Evolutionary conservation across 2,888 invertebrate species (phyloP), one percentile per base, ranked within the genome.

Genomic region (Diachrysia chrysitis): DNA sequence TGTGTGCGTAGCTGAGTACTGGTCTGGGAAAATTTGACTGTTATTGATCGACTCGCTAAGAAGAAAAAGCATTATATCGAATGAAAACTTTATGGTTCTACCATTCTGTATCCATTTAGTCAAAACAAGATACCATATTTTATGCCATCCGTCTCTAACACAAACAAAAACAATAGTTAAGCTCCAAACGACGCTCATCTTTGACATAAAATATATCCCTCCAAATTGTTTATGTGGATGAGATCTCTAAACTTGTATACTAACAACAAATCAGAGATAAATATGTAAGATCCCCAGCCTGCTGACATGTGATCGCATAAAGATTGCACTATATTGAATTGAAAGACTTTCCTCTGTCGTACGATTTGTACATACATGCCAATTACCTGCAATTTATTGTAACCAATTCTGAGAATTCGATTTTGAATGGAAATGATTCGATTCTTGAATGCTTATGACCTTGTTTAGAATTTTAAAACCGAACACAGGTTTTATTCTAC

Each of bases 301-400:
- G 68, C 51, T 59, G 70, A 70, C 63, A 66, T 62, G 60, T 59
- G 57, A 66, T 69, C 60, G 64, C 61, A 71, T 66, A 68, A 64
- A 67, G 42, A 76, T 56, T 60, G 65, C 51, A 17, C 61, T 48
- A 58, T 62, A 73, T 76, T 71, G 61, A 69, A 76, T 71, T 69
- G 19, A 59, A 37, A 78, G 63, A 64, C 59, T 69, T 71, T 76
- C 37, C 59, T 64, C 66, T 16, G 32, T 60, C 46, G 46, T 74
- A 66, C 69, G 48, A 63, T 71, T 78, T 73, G 73, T 64, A 58
- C n/a, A 60, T 64, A 56, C 46, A 66, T 55, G 62, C 66, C 76
- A 80, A 80, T 73, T 80, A 78, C 60, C 54, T 17, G 61, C 53
- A 70, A 75, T 71, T 76, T 78, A 73, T 75, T 63, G 54, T 46